phyloP scores from a whole-genome alignment of 37 sponge, comb jelly and placozoan species.

The Ianthella basta region DNA sequence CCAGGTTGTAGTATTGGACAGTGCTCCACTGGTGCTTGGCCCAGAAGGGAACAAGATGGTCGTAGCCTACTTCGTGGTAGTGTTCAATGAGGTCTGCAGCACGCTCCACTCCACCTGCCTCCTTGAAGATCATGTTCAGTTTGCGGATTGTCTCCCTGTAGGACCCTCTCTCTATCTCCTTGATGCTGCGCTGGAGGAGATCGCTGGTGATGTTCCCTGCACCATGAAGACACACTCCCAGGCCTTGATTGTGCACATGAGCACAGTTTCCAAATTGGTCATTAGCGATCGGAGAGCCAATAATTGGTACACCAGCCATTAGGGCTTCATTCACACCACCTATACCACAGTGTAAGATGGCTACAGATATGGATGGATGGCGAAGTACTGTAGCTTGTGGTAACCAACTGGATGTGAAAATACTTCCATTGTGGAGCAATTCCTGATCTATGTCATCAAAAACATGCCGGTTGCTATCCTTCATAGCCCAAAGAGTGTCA shows the following conservation, averaged over 20 bases:
- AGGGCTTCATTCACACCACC: constrained; percentile 65
- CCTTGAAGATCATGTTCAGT: constrained; percentile 32
- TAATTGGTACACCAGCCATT: constrained; percentile 51
- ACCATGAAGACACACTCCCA: constrained; percentile 10
- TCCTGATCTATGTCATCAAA: constrained; percentile 16
- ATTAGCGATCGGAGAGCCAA: constrained; percentile 19
- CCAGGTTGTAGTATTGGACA: constrained; percentile 73
- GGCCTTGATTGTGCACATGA: constrained; percentile 15
- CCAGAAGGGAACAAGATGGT: constrained; percentile 61
- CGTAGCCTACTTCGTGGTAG: constrained; percentile 63
- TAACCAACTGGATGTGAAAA: constrained; percentile 51
- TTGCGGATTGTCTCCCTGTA: constrained; percentile 14
- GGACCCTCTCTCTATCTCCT: neutral
- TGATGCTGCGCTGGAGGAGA: constrained; percentile 2
- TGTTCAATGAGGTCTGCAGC: constrained; percentile 70
- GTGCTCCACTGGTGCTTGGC: constrained; percentile 70
- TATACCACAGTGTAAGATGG: constrained; percentile 69
- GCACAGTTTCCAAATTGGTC: constrained; percentile 48
- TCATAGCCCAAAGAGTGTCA: constrained; percentile 56
- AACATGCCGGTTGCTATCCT: constrained; percentile 35
- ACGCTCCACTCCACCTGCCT: constrained; percentile 52
- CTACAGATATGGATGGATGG: constrained; percentile 27
- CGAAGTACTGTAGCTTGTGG: constrained; percentile 52
- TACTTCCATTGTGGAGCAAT: constrained; percentile 20
- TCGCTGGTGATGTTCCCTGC: neutral